phyloP scores from a whole-genome alignment of 53 echinoderm and acorn worm species.

The Antedon mediterranea region DNA sequence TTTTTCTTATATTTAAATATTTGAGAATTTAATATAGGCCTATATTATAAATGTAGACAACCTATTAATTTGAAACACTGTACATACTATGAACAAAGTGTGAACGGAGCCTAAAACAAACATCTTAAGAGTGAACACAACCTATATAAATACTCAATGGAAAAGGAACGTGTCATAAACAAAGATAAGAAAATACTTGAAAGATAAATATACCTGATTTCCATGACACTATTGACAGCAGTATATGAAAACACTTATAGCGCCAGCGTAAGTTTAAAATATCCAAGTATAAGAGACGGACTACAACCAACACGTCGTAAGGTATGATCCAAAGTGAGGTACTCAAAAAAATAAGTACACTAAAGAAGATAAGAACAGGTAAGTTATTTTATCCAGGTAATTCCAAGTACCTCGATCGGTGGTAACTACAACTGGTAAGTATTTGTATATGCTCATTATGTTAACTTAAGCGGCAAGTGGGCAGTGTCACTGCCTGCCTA shows the following conservation, averaged over 20 bases:
- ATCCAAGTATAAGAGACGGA: background rate
- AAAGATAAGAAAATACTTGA: background rate
- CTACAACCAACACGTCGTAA: too few relatives aligned
- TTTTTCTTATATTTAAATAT: too few relatives aligned
- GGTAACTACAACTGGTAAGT: background rate
- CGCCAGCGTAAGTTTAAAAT: background rate
- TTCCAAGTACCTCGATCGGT: background rate
- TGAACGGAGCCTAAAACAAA: background rate
- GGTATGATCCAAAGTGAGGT: background rate
- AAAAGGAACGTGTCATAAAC: background rate
- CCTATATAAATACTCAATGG: background rate
- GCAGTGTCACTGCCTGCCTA: background rate
- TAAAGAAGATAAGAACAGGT: background rate
- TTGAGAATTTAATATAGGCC: too few relatives aligned
- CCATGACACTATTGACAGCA: background rate
- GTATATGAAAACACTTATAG: background rate
- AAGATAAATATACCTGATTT: background rate
- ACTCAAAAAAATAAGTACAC: background rate
- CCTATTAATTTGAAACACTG: too few relatives aligned
- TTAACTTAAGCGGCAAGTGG: background rate
- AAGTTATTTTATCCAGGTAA: background rate
- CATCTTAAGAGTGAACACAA: too few relatives aligned
- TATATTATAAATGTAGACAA: too few relatives aligned
- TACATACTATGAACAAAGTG: too few relatives aligned
- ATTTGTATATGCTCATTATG: background rate